Evolutionary conservation across 1,140 invertebrate genomes (phyloP).

Genomic region (Penaeus vannamei): DNA sequence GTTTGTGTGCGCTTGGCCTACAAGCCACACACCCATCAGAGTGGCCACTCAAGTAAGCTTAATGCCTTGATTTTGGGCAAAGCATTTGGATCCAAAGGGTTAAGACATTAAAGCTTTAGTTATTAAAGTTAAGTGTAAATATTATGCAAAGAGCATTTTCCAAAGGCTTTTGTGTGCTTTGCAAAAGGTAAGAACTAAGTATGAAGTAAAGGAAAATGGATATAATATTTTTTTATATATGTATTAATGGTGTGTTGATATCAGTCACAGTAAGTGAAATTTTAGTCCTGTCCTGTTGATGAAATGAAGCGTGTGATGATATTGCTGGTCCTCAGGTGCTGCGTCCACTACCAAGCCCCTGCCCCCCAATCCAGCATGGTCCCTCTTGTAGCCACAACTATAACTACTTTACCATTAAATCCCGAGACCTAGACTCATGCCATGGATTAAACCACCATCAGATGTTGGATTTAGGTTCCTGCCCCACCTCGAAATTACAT

Average conservation of each 20-base stretch:
- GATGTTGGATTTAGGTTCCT: neutral
- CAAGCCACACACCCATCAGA: too few species aligned
- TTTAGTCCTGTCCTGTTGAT: neutral
- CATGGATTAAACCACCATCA: conserved; percentile 20
- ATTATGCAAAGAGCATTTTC: too few species aligned
- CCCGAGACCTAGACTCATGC: conserved; percentile 44
- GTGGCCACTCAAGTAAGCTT: too few species aligned
- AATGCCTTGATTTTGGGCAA: too few species aligned
- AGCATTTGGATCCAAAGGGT: too few species aligned
- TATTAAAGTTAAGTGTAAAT: too few species aligned
- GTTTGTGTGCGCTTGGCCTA: too few species aligned
- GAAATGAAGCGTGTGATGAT: neutral
- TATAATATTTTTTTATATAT: neutral
- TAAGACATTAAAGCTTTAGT: too few species aligned
- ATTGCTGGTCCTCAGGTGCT: conserved; percentile 38
- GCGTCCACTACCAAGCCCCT: conserved; percentile 51
- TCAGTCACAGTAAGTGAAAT: neutral
- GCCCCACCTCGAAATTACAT: neutral
- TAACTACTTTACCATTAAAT: conserved; percentile 51
- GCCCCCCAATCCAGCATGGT: conserved; percentile 40
- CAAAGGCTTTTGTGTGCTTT: too few species aligned
- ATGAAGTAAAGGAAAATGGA: neutral
- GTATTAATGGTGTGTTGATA: neutral
- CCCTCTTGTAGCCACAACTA: conserved; percentile 57
- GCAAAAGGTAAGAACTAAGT: too few species aligned